These are phyloP conservation scores for Tragelaphus strepsiceros DNA, from an alignment of 2,113 vertebrate species.

Conservation along the genomic window DNA sequence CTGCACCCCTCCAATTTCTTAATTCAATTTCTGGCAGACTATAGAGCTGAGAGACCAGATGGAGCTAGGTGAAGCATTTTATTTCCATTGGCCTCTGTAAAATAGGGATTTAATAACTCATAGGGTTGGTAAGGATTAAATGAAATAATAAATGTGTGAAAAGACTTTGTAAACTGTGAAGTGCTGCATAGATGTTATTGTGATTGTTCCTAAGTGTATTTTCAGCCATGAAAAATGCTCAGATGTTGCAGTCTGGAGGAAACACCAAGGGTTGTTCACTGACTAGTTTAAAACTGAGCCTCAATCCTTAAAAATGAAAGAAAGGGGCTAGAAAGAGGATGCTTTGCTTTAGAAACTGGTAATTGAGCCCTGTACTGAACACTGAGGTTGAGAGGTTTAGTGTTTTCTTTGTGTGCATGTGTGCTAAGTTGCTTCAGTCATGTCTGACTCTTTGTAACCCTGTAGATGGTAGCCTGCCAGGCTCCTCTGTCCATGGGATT, in stretches of 20 bases:
- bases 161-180: neutral
- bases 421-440: neutral
- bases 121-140: neutral
- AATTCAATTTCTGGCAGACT: conserved; percentile 4
- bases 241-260: neutral
- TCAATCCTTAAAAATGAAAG: neutral
- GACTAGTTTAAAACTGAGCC: neutral
- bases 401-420: neutral
- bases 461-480: neutral
- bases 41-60: neutral
- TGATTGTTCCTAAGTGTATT: neutral
- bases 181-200: neutral
- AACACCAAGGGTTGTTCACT: neutral
- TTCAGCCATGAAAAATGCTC: neutral
- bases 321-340: neutral
- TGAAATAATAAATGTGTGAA: neutral
- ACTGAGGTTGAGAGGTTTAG: neutral
- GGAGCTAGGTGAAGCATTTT: conserved; percentile 5
- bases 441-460: neutral
- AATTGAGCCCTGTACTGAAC: neutral
- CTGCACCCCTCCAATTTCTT: neutral
- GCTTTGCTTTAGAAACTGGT: neutral
- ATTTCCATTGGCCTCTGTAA: neutral
- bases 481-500: neutral
- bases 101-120: neutral